A percentile compares a stretch with the other conserved stretches of the same genome.
phyloP scores from a whole-genome alignment of 2,113 vertebrate species.

The Alethe castanea region DNA sequence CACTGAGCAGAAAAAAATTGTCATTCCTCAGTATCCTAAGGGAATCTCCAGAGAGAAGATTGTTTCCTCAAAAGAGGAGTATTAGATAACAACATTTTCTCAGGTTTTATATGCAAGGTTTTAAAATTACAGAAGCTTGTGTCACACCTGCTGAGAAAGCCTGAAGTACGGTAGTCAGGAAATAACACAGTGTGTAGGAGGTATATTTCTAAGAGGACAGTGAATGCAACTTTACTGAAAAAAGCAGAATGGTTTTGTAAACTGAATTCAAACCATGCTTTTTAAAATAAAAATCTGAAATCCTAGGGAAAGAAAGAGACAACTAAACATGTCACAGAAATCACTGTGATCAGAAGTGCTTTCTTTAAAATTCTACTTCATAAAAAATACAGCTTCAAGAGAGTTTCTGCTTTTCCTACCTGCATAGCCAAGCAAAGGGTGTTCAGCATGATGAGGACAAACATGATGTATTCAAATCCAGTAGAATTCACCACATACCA shows the following conservation, averaged over 20 bases:
- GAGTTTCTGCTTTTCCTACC: slow-evolving; percentile 75
- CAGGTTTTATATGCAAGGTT: neutral
- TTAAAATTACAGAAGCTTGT: neutral
- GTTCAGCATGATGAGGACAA: slow-evolving; percentile 99
- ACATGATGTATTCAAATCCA: slow-evolving; percentile 99
- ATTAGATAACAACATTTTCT: neutral
- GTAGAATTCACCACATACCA: slow-evolving; percentile 99
- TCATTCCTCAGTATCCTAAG: neutral
- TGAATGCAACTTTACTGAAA: neutral
- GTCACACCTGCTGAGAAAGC: neutral
- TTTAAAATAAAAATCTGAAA: neutral
- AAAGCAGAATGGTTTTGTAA: neutral
- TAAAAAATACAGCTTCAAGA: neutral
- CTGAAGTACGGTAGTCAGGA: neutral
- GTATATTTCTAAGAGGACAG: neutral
- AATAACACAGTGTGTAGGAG: neutral
- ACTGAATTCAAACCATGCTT: neutral
- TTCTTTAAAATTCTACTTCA: neutral
- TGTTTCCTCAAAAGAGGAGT: neutral
- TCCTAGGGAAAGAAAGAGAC: neutral
- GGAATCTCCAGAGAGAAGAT: neutral
- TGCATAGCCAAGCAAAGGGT: slow-evolving; percentile 98
- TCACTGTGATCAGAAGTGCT: neutral
- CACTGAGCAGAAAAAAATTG: neutral
- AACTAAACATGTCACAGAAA: neutral